These are phyloP conservation scores for Erannis defoliaria DNA, from an alignment of 2,888 invertebrate genomes.

Conservation along the genomic window DNA sequence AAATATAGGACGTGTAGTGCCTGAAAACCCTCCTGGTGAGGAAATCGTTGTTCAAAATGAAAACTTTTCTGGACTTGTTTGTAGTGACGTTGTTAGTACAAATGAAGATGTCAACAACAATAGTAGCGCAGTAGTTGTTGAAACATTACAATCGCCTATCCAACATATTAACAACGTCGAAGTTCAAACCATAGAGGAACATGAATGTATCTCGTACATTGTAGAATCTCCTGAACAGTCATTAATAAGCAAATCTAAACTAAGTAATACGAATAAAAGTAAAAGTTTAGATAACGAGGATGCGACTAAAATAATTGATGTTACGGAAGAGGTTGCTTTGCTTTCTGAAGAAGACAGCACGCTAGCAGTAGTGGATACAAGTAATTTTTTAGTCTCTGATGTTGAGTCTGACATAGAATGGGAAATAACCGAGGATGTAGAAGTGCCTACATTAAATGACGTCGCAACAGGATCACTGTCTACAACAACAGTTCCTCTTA, in stretches of 20 bases:
- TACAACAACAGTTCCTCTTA: slow-evolving; percentile 74
- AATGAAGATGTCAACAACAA: slow-evolving; percentile 65
- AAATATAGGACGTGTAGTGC: slow-evolving; percentile 5
- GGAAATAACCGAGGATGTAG: slow-evolving; percentile 76
- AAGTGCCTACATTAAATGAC: slow-evolving; percentile 54
- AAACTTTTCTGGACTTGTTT: slow-evolving; percentile 12
- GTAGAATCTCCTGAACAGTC: slow-evolving; percentile 79
- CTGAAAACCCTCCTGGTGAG: slow-evolving; percentile 17
- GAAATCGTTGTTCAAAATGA: slow-evolving; percentile 21
- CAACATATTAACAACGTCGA: slow-evolving; percentile 21
- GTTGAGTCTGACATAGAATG: slow-evolving; percentile 88
- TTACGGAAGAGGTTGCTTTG: slow-evolving; percentile 63
- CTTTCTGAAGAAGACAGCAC: slow-evolving; percentile 58
- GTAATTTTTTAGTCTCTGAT: slow-evolving; percentile 87
- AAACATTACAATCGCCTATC: slow-evolving; percentile 33
- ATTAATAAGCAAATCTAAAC: slow-evolving; percentile 64
- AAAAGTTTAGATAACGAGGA: slow-evolving; percentile 83
- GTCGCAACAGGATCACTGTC: slow-evolving; percentile 71
- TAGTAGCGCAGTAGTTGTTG: slow-evolving; percentile 44
- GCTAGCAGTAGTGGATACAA: slow-evolving; percentile 74
- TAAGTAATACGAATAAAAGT: slow-evolving; percentile 71
- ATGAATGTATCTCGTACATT: slow-evolving; percentile 56
- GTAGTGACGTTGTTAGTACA: slow-evolving; percentile 33
- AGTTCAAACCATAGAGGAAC: slow-evolving; percentile 23
- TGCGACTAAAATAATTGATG: slow-evolving; percentile 75